A percentile compares a stretch with the other conserved stretches of the same genome.
These are phyloP conservation scores for Saimiri boliviensis DNA, from an alignment of 2,113 vertebrate genomes.

Conservation along the genomic window DNA sequence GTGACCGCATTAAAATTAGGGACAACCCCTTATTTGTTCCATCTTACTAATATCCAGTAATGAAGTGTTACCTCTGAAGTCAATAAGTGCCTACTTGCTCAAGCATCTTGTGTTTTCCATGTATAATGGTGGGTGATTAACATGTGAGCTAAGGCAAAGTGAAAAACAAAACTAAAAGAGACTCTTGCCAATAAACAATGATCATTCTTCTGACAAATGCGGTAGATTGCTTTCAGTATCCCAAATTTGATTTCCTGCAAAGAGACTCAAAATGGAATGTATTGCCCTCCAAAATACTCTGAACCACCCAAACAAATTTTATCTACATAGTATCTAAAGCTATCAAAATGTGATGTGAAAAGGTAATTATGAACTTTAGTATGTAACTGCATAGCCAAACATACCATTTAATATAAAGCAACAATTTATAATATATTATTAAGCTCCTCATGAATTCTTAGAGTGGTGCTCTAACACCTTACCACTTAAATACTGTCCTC, in stretches of 20 bases:
- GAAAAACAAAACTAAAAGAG: not conserved
- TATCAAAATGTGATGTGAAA: not conserved
- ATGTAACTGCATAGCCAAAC: not conserved
- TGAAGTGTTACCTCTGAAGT: not conserved
- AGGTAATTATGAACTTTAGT: not conserved
- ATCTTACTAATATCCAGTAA: not conserved
- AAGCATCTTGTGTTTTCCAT: not conserved
- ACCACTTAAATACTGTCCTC: not conserved
- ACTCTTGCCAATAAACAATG: not conserved
- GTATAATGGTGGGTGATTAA: not conserved
- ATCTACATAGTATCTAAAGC: not conserved
- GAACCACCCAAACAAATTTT: not conserved
- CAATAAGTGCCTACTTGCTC: not conserved
- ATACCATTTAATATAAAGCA: not conserved
- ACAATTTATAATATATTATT: conserved; percentile 13
- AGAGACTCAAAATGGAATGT: not conserved
- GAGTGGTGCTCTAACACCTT: not conserved
- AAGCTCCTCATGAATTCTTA: not conserved
- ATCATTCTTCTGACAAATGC: not conserved
- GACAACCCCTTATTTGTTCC: not conserved
- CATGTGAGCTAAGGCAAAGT: not conserved
- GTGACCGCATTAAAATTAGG: not conserved
- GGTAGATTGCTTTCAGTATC: not conserved
- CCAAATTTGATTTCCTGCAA: not conserved
- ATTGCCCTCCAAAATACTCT: not conserved